Evolutionary conservation across 2,888 invertebrate species (phyloP), one percentile per base, ranked within the genome.

Genomic region (Seladonia tumulorum): DNA sequence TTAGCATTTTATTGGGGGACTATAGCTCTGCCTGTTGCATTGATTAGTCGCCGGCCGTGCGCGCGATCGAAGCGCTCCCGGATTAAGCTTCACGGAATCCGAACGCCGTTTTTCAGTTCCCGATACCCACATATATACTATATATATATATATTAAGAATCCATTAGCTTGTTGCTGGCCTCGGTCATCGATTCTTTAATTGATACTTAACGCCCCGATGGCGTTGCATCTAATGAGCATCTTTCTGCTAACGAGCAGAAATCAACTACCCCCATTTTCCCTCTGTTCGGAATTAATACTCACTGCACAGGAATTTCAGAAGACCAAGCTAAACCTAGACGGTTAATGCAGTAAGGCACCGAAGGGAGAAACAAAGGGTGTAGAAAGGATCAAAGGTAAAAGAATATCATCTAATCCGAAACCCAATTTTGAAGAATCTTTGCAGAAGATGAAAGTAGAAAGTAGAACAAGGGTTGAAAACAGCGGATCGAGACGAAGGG

Each of bases 1-100:
- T 85, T 85, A 85, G 84, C 84, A 85, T 85, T 85, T 85, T 85
- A 85, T 85, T 85, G 74, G 75, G 22, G 39, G 57, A 70, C 75
- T 83, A 79, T 83, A 45, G 83, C 73, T 47, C 73, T 47, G 83
- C 83, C 83, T 83, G 84, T 85, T 85, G 83, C 84, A 83, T 85
- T 72, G 78, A 85, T 83, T 84, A 83, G 83, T 75, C 42, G 42
- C 49, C 35, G 71, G n/a, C 42, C 70, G 75, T 83, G 75, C n/a
- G 29, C 70, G 70, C 68, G 84, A 83, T 78, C 84, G 78, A 78
- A 75, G 45, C 45, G 35, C 14, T 3, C 57, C 25, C 49, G 42
- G 57, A 78, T 82, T 78, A 81, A 73, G n/a, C 76, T 16, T 39
- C 22, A 7, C 45, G 60, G 53, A 57, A 39, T 73, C 60, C 10